Percentiles rank a stretch among this genome's conserved stretches.
These are phyloP conservation scores for Melozone crissalis DNA, from an alignment of 2,113 vertebrate species.

Conservation along the genomic window DNA sequence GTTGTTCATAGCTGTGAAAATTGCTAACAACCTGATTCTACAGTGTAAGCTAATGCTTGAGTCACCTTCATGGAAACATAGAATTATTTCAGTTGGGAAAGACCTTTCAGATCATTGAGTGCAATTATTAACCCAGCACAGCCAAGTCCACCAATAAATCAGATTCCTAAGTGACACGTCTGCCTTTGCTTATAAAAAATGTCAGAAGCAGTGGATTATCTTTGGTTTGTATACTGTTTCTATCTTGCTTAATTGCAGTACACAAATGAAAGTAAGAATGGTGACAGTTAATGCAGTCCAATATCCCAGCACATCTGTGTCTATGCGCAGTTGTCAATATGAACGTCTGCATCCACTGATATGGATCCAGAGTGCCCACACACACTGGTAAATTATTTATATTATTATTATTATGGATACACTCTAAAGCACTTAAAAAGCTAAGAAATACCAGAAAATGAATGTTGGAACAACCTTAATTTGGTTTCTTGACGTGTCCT, in stretches of 20 bases:
- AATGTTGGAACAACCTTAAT: neutral
- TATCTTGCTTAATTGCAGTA: neutral
- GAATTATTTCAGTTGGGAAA: neutral
- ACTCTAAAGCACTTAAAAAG: neutral
- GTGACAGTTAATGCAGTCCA: neutral
- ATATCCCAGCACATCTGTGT: neutral
- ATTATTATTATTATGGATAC: neutral
- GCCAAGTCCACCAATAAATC: neutral
- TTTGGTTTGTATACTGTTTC: neutral
- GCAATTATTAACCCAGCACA: neutral
- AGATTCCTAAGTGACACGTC: neutral
- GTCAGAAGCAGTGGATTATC: neutral
- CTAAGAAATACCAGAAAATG: neutral
- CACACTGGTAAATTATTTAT: neutral
- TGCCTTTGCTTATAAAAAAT: neutral
- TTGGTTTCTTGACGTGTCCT: neutral
- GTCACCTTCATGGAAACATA: neutral
- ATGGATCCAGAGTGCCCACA: neutral
- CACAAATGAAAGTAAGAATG: neutral
- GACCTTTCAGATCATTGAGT: neutral
- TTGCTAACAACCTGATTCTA: neutral
- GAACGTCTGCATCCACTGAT: neutral
- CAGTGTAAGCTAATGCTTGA: neutral
- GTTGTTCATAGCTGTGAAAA: neutral
- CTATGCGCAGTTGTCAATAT: fast-evolving